A percentile compares a stretch with the other conserved stretches of the same genome.
Conservation (phyloP, 2,113 vertebrate species). For the Reinhardtius hippoglossoides region DNA sequence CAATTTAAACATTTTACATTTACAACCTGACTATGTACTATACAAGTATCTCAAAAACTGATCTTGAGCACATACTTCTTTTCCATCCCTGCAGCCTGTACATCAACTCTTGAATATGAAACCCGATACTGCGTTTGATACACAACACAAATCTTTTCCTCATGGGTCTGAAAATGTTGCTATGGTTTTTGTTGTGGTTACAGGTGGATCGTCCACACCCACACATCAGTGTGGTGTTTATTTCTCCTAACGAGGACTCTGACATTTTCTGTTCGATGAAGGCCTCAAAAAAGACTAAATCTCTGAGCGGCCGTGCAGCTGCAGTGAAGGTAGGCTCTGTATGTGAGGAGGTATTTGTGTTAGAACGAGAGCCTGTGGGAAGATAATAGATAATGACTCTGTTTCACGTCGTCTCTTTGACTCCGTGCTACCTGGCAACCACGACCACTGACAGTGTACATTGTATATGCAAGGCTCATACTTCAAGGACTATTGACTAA, state of each 20-base stretch:
- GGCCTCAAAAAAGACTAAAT: conserved; percentile 45
- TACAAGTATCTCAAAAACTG: too few species aligned
- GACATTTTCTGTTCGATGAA: conserved; percentile 52
- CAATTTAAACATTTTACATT: too few species aligned
- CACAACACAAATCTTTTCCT: neutral
- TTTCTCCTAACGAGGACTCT: conserved; percentile 24
- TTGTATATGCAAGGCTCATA: conserved; percentile 24
- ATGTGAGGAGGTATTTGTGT: conserved; percentile 27
- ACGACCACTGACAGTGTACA: neutral
- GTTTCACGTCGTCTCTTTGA: conserved; percentile 33
- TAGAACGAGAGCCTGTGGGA: conserved; percentile 15
- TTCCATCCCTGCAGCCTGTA: too few species aligned
- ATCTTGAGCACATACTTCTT: too few species aligned
- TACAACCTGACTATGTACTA: too few species aligned
- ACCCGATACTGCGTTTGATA: conserved; percentile 14
- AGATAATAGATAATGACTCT: conserved; percentile 25
- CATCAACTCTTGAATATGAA: conserved; percentile 11
- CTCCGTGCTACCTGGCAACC: conserved; percentile 65
- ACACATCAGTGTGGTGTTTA: neutral
- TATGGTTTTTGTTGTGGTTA: conserved; percentile 80
- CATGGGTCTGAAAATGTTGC: conserved; percentile 57
- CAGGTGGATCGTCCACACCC: conserved; percentile 34
- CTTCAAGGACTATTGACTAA: conserved; percentile 37
- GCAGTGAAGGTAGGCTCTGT: conserved; percentile 55
- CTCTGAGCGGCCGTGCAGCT: conserved; percentile 20